Conservation (phyloP, 1,140 invertebrate species). For the Bombus difficillimus region DNA sequence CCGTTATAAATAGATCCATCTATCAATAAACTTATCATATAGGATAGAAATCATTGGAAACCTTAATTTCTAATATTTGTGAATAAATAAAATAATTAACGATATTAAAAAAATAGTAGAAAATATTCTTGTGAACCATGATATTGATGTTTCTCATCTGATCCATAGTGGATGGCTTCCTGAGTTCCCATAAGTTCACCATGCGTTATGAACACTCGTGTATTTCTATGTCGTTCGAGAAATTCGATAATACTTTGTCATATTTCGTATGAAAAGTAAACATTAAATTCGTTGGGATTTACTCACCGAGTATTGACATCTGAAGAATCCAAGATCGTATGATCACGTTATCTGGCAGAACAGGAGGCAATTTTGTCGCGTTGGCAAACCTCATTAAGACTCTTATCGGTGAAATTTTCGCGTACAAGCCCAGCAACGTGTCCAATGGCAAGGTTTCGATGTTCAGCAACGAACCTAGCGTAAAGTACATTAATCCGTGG, state of each 20-base stretch:
- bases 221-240: constrained; percentile 71
- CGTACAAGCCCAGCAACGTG: constrained; percentile 84
- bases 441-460: constrained; percentile 84
- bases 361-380: constrained; percentile 42
- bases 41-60: no score
- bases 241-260: background rate
- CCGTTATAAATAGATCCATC: no score
- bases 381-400: constrained; percentile 61
- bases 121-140: constrained; percentile 60
- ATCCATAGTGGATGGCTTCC: constrained; percentile 89
- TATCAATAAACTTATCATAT: no score
- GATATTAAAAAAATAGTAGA: background rate
- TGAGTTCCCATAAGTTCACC: constrained; percentile 88
- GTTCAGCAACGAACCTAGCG: constrained; percentile 87
- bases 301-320: constrained; percentile 1
- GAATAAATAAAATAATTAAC: no score
- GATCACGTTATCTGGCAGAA: constrained; percentile 53
- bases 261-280: no score
- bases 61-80: no score
- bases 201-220: constrained; percentile 87
- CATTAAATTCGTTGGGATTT: background rate
- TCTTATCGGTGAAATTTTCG: constrained; percentile 74
- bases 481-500: constrained; percentile 88
- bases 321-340: background rate
- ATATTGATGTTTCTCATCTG: constrained; percentile 84